These are phyloP conservation scores for Gnatocerus cornutus DNA, from an alignment of 2,888 invertebrate species.

Conservation along the genomic window DNA sequence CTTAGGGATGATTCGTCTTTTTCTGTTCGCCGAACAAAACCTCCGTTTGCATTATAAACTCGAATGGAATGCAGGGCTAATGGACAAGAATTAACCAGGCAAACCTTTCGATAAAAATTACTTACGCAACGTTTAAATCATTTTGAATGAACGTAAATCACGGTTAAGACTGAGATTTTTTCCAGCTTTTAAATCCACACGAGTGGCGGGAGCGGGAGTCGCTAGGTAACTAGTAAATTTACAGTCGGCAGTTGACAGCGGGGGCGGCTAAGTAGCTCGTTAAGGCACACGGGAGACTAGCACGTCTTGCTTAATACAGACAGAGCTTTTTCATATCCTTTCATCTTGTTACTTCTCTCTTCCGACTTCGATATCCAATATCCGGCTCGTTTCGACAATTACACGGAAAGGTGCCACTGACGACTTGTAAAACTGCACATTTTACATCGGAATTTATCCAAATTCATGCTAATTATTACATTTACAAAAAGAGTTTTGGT, in stretches of 20 bases:
- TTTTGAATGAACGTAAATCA: constrained; percentile 17
- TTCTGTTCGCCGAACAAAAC: constrained; percentile 18
- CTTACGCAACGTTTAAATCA: not conserved
- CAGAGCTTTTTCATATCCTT: constrained; percentile 57
- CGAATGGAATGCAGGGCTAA: constrained; percentile 2
- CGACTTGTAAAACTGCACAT: constrained; percentile 36
- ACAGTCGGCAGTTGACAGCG: constrained; percentile 60
- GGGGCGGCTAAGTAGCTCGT: constrained; percentile 64
- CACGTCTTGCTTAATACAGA: constrained; percentile 50
- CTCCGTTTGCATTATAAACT: constrained; percentile 34
- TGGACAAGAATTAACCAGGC: constrained; percentile 5
- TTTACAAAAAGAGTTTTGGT: too few species aligned
- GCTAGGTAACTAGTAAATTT: constrained; percentile 60
- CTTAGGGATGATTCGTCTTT: constrained; percentile 52
- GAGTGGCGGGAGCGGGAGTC: constrained; percentile 45
- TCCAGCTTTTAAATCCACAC: constrained; percentile 47
- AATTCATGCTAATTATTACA: too few species aligned
- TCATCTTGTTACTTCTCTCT: constrained; percentile 45
- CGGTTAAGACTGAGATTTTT: constrained; percentile 40
- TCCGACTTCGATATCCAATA: constrained; percentile 54
- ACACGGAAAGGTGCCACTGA: constrained; percentile 52
- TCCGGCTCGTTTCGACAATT: constrained; percentile 54
- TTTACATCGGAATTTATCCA: not conserved
- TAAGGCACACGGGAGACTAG: constrained; percentile 59
- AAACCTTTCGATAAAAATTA: too few species aligned